These are phyloP conservation scores for Scleropages formosus DNA, from an alignment of 2,797 vertebrate species.

Conservation along the genomic window DNA sequence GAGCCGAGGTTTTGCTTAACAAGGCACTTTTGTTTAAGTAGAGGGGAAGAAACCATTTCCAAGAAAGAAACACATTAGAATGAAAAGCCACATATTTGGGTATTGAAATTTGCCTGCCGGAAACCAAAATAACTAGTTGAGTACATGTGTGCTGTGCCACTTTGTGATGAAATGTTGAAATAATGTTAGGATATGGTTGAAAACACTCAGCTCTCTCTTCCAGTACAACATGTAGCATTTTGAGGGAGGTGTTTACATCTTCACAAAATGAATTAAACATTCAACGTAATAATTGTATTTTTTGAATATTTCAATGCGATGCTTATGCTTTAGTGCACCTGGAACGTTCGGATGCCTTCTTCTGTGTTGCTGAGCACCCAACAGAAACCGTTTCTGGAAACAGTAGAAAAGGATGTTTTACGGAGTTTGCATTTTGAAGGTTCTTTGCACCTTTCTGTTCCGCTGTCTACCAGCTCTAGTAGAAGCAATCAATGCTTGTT, in stretches of 20 bases:
- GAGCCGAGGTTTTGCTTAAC: constrained; percentile 53
- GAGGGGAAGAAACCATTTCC: constrained; percentile 48
- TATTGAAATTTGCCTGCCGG: not conserved
- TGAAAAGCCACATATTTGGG: constrained; percentile 33
- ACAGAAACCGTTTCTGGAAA: no score
- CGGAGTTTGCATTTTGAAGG: no score
- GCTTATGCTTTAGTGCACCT: no score
- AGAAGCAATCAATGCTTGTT: not conserved
- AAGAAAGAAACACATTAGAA: constrained; percentile 46
- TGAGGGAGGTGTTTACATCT: not conserved
- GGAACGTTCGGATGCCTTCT: no score
- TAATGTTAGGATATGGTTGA: constrained; percentile 5
- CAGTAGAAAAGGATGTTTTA: no score
- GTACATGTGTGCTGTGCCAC: not conserved
- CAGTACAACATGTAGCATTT: constrained; percentile 1
- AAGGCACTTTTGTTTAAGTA: constrained; percentile 45
- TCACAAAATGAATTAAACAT: not conserved
- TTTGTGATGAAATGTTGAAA: not conserved
- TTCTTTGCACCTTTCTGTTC: no score
- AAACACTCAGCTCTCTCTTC: not conserved
- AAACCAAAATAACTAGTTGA: constrained; percentile 28
- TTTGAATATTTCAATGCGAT: not conserved
- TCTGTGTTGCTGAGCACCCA: no score
- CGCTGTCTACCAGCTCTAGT: no score
- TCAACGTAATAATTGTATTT: not conserved